A percentile compares a stretch with the other conserved stretches of the same genome.
phyloP scores from a whole-genome alignment of 2,797 vertebrate species.

The Gadopsis bispinosus region DNA sequence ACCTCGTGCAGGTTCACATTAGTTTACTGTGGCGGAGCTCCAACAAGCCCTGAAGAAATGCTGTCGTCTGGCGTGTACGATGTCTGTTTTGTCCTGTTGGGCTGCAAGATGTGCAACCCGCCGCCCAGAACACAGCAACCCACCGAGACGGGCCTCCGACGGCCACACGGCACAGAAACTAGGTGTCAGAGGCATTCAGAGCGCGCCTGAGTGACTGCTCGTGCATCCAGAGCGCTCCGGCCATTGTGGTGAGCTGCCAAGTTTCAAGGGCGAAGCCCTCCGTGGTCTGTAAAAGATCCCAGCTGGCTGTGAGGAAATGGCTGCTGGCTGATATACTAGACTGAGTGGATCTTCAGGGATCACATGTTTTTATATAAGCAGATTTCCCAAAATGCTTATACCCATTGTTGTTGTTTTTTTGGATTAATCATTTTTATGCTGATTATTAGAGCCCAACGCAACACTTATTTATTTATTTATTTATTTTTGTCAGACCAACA shows the following conservation, averaged over 20 bases:
- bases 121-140: background rate
- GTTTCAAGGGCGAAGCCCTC: conserved; percentile 54
- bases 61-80: background rate
- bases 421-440: no score
- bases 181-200: conserved; percentile 21
- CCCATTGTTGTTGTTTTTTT: no score
- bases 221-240: background rate
- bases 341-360: background rate
- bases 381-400: no score
- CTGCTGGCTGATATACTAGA: background rate
- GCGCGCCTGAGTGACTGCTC: conserved; percentile 18
- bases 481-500: no score
- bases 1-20: conserved; percentile 19
- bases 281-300: background rate
- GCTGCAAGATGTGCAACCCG: conserved; percentile 14
- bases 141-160: conserved; percentile 6
- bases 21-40: background rate
- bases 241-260: conserved; percentile 31
- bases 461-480: no score
- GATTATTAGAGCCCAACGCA: no score
- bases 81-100: background rate
- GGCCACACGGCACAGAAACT: conserved; percentile 25
- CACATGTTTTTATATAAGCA: background rate
- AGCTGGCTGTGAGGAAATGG: conserved; percentile 6
- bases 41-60: background rate